Base-by-base conservation (phyloP, 2,797 vertebrate species). In the Spondyliosoma cantharus region DNA sequence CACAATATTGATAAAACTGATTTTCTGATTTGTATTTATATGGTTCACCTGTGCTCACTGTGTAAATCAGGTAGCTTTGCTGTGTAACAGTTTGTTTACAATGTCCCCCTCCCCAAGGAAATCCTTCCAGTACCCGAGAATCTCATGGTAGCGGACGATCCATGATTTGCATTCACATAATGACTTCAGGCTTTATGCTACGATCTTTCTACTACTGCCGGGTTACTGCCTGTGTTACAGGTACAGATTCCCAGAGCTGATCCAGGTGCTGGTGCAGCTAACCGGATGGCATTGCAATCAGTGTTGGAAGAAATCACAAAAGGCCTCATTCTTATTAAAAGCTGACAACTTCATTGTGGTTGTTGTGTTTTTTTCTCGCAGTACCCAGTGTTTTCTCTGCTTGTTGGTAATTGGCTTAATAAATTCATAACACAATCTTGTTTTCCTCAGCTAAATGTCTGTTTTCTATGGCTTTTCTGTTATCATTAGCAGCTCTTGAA, bases 401-500 rank as follows among this genome's bases (percentile, higher is more conserved):
- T 69, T 62, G 16, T 73, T 37, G 56, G 20, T 42, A 70, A 84
- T 59, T 78, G 32, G 24, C 32, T 63, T 58, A 59, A 77, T 56
- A 48, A 5, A 65, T 76, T 79, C 48, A 71, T 67, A 42, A 32
- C 46, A 53, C 56, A 68, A 27, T 25, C 49, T 54, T 78, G 46
- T 76, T 72, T 73, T 64, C 62, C 64, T 17, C 27, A 76, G 22
- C 78, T 54, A 32, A 67, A 69, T 70, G 7, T 29, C 76, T 50
- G 72, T 9, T 61, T 63, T 81, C 46, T 12, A 27, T 70, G 52
- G 48, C 76, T 78, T 71, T 81, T 72, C 75, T 76, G 25, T 57
- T 61, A 74, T 84, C 73, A 84, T 68, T 24, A 59, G 42, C 16
- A 76, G 71, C 71, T 58, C 49, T 74, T 65, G 4, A 61, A 71